These are phyloP conservation scores for Conus canariensis DNA, from an alignment of 2,888 invertebrate species.

Conservation along the genomic window DNA sequence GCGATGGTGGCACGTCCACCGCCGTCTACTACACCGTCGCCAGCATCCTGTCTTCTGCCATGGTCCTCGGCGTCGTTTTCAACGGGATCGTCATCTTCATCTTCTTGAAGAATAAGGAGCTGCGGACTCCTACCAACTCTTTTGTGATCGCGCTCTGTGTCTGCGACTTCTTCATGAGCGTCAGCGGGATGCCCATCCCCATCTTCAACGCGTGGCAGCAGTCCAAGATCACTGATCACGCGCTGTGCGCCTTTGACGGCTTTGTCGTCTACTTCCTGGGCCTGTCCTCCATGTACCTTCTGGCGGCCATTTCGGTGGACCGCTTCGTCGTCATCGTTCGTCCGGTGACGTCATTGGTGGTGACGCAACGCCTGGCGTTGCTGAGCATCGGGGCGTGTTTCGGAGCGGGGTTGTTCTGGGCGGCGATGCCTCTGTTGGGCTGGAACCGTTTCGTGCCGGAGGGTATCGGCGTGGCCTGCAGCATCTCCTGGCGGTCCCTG, in stretches of 20 bases:
- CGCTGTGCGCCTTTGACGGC: conserved; percentile 63
- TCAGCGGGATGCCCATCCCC: conserved; percentile 45
- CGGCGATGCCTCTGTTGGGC: conserved; percentile 57
- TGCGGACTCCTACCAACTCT: conserved; percentile 66
- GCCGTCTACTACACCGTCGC: conserved; percentile 32
- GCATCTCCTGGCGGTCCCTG: conserved; percentile 55
- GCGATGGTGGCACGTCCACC: neutral
- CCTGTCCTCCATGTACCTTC: conserved; percentile 64
- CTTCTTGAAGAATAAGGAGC: conserved; percentile 58
- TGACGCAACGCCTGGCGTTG: conserved; percentile 49
- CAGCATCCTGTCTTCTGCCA: conserved; percentile 31
- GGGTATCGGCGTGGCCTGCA: conserved; percentile 56
- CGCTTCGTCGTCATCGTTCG: conserved; percentile 68
- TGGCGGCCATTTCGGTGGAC: conserved; percentile 68
- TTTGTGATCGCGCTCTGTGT: conserved; percentile 65
- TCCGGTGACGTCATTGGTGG: conserved; percentile 46
- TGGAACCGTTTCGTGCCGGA: conserved; percentile 57
- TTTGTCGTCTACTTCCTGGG: conserved; percentile 69
- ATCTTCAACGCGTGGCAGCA: conserved; percentile 46
- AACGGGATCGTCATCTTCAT: conserved; percentile 54
- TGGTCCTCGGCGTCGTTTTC: conserved; percentile 47
- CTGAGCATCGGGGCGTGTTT: conserved; percentile 48
- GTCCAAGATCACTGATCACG: conserved; percentile 53
- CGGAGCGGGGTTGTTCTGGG: conserved; percentile 52
- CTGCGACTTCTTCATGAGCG: conserved; percentile 63